Percentiles rank a stretch among this genome's conserved stretches.
These are phyloP conservation scores for Pteria penguin DNA, from an alignment of 2,888 invertebrate genomes.

Conservation along the genomic window DNA sequence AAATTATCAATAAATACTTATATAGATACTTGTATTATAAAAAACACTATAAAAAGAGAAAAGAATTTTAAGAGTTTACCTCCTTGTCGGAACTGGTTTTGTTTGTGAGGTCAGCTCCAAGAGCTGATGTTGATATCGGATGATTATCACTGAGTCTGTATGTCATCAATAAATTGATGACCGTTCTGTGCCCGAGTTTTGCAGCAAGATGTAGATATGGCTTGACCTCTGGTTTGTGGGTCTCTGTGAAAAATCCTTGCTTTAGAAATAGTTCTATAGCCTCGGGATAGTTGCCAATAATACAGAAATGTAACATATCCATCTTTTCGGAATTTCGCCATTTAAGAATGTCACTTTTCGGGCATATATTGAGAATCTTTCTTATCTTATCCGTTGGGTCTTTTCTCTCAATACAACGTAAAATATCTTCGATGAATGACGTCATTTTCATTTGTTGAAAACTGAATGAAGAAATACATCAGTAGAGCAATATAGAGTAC, in stretches of 20 bases:
- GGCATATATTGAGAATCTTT: background rate
- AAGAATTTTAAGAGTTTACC: no score
- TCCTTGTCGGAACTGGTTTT: no score
- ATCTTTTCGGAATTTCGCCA: conserved; percentile 66
- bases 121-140: conserved; percentile 24
- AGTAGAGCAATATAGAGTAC: no score
- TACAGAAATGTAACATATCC: conserved; percentile 71
- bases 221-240: conserved; percentile 59
- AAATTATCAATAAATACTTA: no score
- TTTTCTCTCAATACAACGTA: background rate
- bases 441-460: no score
- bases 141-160: conserved; percentile 63
- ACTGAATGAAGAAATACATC: no score
- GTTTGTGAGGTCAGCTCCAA: no score
- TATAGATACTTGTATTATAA: no score
- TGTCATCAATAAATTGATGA: conserved; percentile 62
- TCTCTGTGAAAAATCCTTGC: conserved; percentile 61
- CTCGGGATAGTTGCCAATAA: conserved; percentile 67
- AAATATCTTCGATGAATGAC: background rate
- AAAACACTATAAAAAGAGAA: no score
- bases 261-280: conserved; percentile 63
- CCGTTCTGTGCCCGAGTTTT: conserved; percentile 61
- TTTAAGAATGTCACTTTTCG: conserved; percentile 47
- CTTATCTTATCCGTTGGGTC: background rate
- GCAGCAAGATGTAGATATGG: conserved; percentile 72